Evolutionary conservation across 2,888 invertebrate genomes (phyloP).

Genomic region (Tetramorium bicarinatum): DNA sequence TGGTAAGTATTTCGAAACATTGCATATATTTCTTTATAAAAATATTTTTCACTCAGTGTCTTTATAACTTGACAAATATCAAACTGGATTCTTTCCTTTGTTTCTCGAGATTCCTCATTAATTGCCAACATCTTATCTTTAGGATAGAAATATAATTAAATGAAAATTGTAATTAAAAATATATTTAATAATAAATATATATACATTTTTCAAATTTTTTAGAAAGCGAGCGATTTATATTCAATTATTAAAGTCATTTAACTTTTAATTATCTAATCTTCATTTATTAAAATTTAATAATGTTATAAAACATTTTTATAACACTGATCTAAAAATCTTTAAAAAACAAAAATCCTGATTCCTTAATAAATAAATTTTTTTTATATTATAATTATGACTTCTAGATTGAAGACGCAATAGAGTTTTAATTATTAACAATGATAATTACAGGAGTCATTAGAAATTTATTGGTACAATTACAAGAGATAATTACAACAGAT

Average conservation of each 20-base stretch:
- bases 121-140: neutral
- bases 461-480: constrained; percentile 27
- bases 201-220: neutral
- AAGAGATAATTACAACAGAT: neutral
- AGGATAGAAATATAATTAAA: no score
- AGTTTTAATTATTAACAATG: neutral
- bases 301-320: no score
- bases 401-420: neutral
- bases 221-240: neutral
- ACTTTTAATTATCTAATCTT: neutral
- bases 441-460: neutral
- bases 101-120: constrained; percentile 26
- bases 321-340: neutral
- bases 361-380: neutral
- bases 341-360: neutral
- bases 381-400: neutral
- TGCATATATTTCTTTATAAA: neutral
- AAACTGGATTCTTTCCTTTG: constrained; percentile 18
- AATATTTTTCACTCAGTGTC: neutral
- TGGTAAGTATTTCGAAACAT: constrained; percentile 96
- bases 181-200: neutral
- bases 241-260: neutral
- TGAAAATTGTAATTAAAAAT: neutral
- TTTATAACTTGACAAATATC: constrained; percentile 26
- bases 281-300: neutral